Evolutionary conservation across 2,888 invertebrate species (phyloP).

Genomic region (Tenthredo scrophulariae): DNA sequence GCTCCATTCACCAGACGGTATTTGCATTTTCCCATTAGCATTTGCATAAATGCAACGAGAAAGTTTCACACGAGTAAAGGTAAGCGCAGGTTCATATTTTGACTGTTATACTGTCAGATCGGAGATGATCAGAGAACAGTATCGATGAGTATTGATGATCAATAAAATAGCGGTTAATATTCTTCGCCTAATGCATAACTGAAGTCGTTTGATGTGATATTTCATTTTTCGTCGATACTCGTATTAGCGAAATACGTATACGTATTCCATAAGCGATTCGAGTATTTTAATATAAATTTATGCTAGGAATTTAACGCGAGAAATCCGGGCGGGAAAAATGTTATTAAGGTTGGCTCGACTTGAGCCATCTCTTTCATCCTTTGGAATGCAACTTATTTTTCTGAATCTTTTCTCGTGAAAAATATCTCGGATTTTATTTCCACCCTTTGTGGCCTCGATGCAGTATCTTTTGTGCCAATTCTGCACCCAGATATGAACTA

Average conservation of each 20-base stretch:
- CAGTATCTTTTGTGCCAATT: slow-evolving; percentile 7
- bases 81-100: not conserved
- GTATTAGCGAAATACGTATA: slow-evolving; percentile 40
- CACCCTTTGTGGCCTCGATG: slow-evolving; percentile 32
- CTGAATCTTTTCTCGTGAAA: slow-evolving; percentile 18
- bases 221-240: not conserved
- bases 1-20: slow-evolving; percentile 26
- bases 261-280: slow-evolving; percentile 64
- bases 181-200: not conserved
- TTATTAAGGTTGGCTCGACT: slow-evolving; percentile 43
- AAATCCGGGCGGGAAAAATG: not conserved
- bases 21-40: slow-evolving; percentile 35
- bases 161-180: slow-evolving; percentile 10
- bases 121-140: not conserved
- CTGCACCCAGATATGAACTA: not conserved
- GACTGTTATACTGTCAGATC: not conserved
- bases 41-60: slow-evolving; percentile 47
- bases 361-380: slow-evolving; percentile 53
- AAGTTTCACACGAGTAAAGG: slow-evolving; percentile 48
- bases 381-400: slow-evolving; percentile 41
- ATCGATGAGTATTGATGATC: not conserved
- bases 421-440: slow-evolving; percentile 40
- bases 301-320: slow-evolving; percentile 28
- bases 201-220: not conserved
- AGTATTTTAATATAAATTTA: slow-evolving; percentile 41